These are phyloP conservation scores for Phragmatobia fuliginosa DNA, from an alignment of 2,888 invertebrate genomes.

Conservation along the genomic window DNA sequence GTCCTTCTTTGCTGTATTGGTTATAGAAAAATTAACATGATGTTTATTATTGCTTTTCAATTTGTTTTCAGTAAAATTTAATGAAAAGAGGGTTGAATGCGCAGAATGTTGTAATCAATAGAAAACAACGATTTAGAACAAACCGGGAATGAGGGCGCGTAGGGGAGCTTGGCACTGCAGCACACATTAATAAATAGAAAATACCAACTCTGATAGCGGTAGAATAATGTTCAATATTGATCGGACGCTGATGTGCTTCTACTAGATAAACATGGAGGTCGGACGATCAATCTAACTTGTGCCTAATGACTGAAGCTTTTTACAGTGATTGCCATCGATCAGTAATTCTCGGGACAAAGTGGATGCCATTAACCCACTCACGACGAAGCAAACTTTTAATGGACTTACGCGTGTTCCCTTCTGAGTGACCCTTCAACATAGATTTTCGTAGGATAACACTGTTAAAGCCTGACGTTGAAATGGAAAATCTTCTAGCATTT, in stretches of 20 bases:
- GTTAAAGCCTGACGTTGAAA: not conserved
- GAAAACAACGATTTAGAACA: not conserved
- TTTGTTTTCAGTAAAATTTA: not conserved
- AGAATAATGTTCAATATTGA: not conserved
- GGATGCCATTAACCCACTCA: not conserved
- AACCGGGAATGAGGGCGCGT: not conserved
- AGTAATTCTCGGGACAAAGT: not conserved
- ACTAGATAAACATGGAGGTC: not conserved
- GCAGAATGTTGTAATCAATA: not conserved
- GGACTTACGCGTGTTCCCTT: not conserved
- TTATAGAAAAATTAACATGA: not conserved
- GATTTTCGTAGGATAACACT: not conserved
- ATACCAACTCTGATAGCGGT: not conserved
- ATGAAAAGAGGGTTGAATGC: not conserved
- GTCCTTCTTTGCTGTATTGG: not conserved
- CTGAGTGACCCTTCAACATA: not conserved
- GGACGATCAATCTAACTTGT: not conserved
- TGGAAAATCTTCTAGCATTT: not conserved
- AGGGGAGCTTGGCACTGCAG: not conserved
- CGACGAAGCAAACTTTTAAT: not conserved
- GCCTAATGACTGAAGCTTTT: not conserved
- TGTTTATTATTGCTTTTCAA: not conserved
- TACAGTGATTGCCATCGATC: conserved; percentile 1
- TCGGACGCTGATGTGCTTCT: not conserved
- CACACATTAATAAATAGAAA: not conserved